phyloP scores from a whole-genome alignment of 1,140 invertebrate genomes.

The Eurosta solidaginis region DNA sequence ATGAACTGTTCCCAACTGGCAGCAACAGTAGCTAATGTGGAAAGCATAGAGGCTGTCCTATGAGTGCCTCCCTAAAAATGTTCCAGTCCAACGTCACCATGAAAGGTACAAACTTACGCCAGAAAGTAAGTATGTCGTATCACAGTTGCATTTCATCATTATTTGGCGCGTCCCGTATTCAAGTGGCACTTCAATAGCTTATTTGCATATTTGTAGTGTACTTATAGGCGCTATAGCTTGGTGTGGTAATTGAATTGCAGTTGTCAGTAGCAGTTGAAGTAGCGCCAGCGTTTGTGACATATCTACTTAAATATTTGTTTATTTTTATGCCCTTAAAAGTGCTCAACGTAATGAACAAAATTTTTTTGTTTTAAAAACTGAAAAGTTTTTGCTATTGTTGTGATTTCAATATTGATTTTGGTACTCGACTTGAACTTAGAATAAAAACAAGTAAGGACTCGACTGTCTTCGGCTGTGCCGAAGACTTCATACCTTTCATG shows the following conservation, averaged over 20 bases:
- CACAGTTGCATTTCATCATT: not conserved
- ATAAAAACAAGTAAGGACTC: too few relatives aligned
- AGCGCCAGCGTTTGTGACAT: too few relatives aligned
- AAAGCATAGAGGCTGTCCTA: not conserved
- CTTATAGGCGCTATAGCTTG: conserved; percentile 1
- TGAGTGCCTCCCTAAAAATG: not conserved
- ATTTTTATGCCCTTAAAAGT: too few relatives aligned
- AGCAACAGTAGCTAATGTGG: not conserved
- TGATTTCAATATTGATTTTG: too few relatives aligned
- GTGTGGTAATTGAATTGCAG: conserved; percentile 22
- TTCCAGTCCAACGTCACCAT: not conserved
- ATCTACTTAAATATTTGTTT: too few relatives aligned
- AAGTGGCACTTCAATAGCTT: conserved; percentile 19
- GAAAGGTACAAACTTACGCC: not conserved
- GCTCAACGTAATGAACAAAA: too few relatives aligned
- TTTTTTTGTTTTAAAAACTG: too few relatives aligned
- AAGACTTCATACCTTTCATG: too few relatives aligned
- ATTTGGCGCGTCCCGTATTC: not conserved
- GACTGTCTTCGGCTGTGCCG: too few relatives aligned
- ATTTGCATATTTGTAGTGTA: conserved; percentile 27
- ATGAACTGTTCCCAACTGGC: not conserved
- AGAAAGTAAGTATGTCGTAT: not conserved
- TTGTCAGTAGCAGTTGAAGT: not conserved
- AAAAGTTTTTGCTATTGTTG: too few relatives aligned
- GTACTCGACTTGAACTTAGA: too few relatives aligned